phyloP scores from a whole-genome alignment of 2,113 vertebrate species.

The Numida meleagris region DNA sequence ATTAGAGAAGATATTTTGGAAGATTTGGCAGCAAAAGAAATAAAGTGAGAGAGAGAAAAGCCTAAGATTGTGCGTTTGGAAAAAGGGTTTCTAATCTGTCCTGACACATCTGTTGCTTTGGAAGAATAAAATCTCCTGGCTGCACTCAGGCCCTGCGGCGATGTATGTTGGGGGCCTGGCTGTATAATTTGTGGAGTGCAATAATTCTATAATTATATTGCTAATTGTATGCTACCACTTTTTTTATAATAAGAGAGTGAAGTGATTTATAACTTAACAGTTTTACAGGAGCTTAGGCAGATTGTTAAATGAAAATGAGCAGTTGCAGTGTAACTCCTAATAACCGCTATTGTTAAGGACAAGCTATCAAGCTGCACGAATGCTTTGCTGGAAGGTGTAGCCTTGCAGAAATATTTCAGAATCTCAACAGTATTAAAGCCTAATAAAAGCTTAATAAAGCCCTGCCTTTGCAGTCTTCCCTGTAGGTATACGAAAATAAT shows the following conservation, averaged over 20 bases:
- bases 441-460: not conserved
- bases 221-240: conserved; percentile 53
- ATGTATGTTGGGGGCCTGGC: not conserved
- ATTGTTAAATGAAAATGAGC: conserved; percentile 31
- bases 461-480: not conserved
- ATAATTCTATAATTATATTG: conserved; percentile 59
- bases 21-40: not conserved
- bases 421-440: not conserved
- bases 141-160: conserved; percentile 29
- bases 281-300: conserved; percentile 45
- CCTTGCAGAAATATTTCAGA: not conserved
- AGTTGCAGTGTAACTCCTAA: not conserved
- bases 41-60: not conserved
- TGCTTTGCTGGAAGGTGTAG: not conserved
- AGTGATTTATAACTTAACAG: conserved; percentile 47
- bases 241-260: conserved; percentile 32
- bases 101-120: conserved; percentile 45
- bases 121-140: conserved; percentile 1
- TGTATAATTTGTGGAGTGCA: not conserved
- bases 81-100: conserved; percentile 1
- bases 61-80: not conserved
- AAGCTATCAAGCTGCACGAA: not conserved
- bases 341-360: not conserved
- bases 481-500: not conserved
- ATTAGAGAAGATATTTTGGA: not conserved